Evolutionary conservation across 2,888 invertebrate species (phyloP).

Genomic region (Dicyrtoma fusca): DNA sequence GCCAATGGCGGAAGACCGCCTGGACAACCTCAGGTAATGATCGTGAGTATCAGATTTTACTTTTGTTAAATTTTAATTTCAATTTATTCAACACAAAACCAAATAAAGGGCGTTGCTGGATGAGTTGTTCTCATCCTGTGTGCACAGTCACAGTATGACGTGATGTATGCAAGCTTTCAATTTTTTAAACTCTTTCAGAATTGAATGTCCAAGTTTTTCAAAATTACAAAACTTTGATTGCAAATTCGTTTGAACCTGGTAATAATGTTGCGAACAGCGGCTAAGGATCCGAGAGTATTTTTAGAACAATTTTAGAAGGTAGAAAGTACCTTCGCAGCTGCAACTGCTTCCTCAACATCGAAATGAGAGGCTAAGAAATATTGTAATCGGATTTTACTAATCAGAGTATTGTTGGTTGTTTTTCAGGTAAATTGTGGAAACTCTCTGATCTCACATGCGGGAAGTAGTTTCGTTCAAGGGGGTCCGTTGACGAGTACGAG

Average conservation of each 20-base stretch:
- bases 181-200: no score
- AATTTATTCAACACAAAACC: neutral
- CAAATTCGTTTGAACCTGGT: no score
- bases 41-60: neutral
- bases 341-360: no score
- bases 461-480: conserved; percentile 46
- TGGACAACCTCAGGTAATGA: conserved; percentile 47
- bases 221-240: no score
- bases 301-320: no score
- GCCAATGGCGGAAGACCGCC: conserved; percentile 40
- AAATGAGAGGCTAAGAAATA: neutral
- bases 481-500: conserved; percentile 42
- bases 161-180: no score
- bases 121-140: no score
- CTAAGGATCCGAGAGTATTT: no score
- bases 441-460: conserved; percentile 44
- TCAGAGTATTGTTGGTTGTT: neutral
- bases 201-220: no score
- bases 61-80: neutral
- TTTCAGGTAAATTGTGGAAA: conserved; percentile 46
- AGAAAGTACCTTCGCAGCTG: no score
- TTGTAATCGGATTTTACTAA: neutral
- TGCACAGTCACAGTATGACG: no score
- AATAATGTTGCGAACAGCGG: no score
- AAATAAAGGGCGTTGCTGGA: neutral